Base-by-base conservation (phyloP, 2,113 vertebrate species). In the Indicator maculatus region DNA sequence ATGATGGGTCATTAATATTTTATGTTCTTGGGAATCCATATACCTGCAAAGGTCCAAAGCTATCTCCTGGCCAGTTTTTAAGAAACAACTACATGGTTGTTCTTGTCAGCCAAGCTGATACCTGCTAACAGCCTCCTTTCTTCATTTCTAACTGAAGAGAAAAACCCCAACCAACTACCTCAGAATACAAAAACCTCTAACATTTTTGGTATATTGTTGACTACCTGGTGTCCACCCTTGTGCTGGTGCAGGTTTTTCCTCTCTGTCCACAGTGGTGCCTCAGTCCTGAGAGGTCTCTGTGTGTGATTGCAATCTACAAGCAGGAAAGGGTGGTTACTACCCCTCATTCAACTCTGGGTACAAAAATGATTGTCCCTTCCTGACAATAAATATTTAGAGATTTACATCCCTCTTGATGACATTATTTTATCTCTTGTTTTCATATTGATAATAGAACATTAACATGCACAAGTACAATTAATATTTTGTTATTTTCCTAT, bases 401-500 rank as follows among this genome's bases (percentile, higher is more conserved):
- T 14, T 33, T 44, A 4, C 66, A 31, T 66, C 39, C 21, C 61
- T 76, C 63, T 17, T 16, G 20, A 33, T 63, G 8, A 11, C 19
- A 7, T 56, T 31, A 28, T 67, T 77, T 63, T 36, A 21, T 36
- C 33, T 77, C 28, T 78, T 45, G 4, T 67, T 88, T 86, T 78
- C 56, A 17, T 44, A 75, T 5, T 60, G 79, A 61, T 67, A 72
- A 53, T 76, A 71, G 71, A 56, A 64, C 33, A 67, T 67, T 31
- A 77, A 11, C 33, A 44, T 66, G 61, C 60, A 86, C 30, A 56
- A 83, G 16, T 11, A 7, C 30, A 72, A 75, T 86, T 86, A 36
- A 33, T 81, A 58, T 80, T 94, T 93, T 30, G 72, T 72, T 50
- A 20, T 91, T 95, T 94, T 88, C 58, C 61, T 69, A 30, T 33